Percentiles rank a stretch among this genome's conserved stretches.
Conservation (phyloP, 2,797 vertebrate genomes). For the Lemur catta region DNA sequence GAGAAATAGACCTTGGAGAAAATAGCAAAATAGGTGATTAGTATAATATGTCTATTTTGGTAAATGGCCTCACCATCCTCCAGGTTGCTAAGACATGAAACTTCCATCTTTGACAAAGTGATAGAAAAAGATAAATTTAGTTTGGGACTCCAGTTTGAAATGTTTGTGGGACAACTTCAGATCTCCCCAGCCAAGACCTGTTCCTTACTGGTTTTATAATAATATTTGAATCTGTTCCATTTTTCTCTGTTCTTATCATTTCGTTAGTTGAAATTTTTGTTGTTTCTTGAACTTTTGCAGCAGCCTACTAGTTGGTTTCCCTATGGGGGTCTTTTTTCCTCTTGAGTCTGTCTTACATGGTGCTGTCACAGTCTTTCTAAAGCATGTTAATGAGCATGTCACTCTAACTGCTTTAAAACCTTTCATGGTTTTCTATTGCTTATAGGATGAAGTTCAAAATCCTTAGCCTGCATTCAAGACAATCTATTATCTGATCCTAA, state of each 20-base stretch:
- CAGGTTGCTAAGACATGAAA: not conserved
- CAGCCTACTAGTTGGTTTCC: not conserved
- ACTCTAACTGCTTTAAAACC: not conserved
- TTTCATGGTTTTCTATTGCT: not conserved
- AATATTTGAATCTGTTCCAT: not conserved
- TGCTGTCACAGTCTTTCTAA: not conserved
- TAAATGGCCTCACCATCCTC: not conserved
- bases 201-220: not conserved
- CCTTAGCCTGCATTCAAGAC: not conserved
- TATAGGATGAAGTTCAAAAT: not conserved
- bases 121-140: slow-evolving; percentile 32
- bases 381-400: not conserved
- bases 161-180: not conserved
- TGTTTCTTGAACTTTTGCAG: not conserved
- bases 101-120: slow-evolving; percentile 14
- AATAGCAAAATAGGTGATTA: not conserved
- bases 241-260: not conserved
- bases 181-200: not conserved
- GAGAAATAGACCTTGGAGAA: slow-evolving; percentile 35
- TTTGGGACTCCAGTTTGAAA: not conserved
- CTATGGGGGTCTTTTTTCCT: not conserved
- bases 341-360: not conserved
- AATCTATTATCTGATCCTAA: not conserved
- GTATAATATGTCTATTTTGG: not conserved
- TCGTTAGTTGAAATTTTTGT: not conserved